Conservation (phyloP, 1,140 invertebrate species). For the Drosophila kepulauana region DNA sequence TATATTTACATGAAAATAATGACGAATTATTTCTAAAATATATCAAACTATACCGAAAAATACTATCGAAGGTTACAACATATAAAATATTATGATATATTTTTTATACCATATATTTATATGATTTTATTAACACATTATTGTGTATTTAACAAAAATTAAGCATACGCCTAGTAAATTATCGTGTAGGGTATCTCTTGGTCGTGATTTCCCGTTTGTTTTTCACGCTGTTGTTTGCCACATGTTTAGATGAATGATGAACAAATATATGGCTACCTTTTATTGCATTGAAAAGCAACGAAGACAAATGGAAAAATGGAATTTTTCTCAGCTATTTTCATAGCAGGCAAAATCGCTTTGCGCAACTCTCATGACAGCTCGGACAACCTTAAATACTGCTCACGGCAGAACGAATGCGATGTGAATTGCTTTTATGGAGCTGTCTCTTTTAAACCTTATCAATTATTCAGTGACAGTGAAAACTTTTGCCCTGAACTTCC, state of each 20-base stretch:
- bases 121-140: no score
- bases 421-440: conserved; percentile 14
- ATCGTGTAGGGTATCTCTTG: neutral
- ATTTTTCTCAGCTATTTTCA: conserved; percentile 36
- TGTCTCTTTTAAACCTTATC: conserved; percentile 64
- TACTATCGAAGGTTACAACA: no score
- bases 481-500: conserved; percentile 75
- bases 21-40: no score
- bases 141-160: no score
- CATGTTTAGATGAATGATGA: conserved; percentile 47
- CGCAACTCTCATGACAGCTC: conserved; percentile 37
- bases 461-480: conserved; percentile 68
- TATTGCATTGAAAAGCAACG: conserved; percentile 45
- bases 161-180: no score
- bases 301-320: conserved; percentile 25
- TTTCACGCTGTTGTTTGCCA: conserved; percentile 22
- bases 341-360: conserved; percentile 12
- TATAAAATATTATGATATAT: no score
- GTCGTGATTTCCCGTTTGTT: neutral
- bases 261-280: conserved; percentile 33
- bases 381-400: conserved; percentile 2
- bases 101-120: no score
- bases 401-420: conserved; percentile 1
- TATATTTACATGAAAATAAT: no score
- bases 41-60: no score